These are phyloP conservation scores for Acyrthosiphon pisum DNA, from an alignment of 1,140 invertebrate genomes.

Conservation along the genomic window DNA sequence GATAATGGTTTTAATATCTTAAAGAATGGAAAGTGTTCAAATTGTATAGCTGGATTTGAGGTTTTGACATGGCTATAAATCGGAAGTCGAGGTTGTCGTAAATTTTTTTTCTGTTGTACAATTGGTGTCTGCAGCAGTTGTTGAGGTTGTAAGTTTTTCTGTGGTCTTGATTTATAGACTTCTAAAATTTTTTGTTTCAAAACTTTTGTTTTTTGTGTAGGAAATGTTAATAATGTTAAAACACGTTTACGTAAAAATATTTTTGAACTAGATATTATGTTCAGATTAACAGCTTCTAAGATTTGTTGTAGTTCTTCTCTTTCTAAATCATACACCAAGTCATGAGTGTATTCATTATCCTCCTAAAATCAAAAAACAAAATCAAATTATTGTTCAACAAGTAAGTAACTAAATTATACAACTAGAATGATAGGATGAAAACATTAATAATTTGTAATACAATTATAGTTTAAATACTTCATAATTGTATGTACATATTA, in stretches of 20 bases:
- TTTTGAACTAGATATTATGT: slow-evolving; percentile 33
- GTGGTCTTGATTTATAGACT: slow-evolving; percentile 35
- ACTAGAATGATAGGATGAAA: neutral
- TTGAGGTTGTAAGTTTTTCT: neutral
- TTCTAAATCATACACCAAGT: slow-evolving; percentile 35
- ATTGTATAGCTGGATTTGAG: neutral
- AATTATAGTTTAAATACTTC: neutral
- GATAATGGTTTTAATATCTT: neutral
- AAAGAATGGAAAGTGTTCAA: slow-evolving; percentile 44
- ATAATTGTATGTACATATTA: neutral
- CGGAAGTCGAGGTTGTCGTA: neutral
- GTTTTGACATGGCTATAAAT: neutral
- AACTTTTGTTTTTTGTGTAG: slow-evolving; percentile 2
- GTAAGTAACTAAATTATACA: too few relatives aligned
- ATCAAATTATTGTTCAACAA: neutral
- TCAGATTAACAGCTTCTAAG: slow-evolving; percentile 2
- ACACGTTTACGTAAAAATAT: slow-evolving; percentile 27
- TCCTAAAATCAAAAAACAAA: slow-evolving; percentile 18
- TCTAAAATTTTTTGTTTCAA: slow-evolving; percentile 37
- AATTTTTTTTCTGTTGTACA: neutral
- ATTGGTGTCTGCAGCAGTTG: neutral
- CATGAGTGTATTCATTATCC: slow-evolving; percentile 36
- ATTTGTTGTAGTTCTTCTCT: slow-evolving; percentile 12
- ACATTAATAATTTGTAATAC: neutral
- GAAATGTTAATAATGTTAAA: slow-evolving; percentile 10